These are phyloP conservation scores for Solenopsis fugax DNA, from an alignment of 1,140 invertebrate genomes.

Conservation along the genomic window DNA sequence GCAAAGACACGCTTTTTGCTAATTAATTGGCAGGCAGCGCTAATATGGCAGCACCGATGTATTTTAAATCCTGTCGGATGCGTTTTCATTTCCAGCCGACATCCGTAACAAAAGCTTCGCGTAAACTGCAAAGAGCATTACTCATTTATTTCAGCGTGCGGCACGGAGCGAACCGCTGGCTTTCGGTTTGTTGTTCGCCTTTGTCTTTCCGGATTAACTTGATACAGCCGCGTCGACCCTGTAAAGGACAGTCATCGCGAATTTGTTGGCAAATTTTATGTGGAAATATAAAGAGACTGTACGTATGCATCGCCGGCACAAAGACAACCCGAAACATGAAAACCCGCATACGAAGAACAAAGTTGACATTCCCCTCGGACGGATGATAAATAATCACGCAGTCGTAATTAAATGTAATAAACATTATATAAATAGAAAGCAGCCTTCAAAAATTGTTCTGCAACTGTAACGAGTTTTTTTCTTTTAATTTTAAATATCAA, in stretches of 20 bases:
- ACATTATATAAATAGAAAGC: neutral
- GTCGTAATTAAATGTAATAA: slow-evolving; percentile 44
- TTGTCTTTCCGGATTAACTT: slow-evolving; percentile 65
- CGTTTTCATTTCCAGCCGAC: slow-evolving; percentile 52
- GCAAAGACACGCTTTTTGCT: slow-evolving; percentile 19
- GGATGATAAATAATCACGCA: slow-evolving; percentile 46
- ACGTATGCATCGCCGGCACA: neutral
- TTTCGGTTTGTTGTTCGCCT: slow-evolving; percentile 50
- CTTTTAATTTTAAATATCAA: neutral
- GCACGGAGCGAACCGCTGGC: slow-evolving; percentile 14
- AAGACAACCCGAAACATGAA: slow-evolving; percentile 35
- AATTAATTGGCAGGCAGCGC: slow-evolving; percentile 55
- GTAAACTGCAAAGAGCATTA: slow-evolving; percentile 64
- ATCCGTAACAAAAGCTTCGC: slow-evolving; percentile 49
- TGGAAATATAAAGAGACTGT: slow-evolving; percentile 40
- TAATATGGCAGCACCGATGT: slow-evolving; percentile 39
- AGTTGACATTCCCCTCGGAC: neutral
- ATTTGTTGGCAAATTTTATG: slow-evolving; percentile 62
- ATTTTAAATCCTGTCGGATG: slow-evolving; percentile 53
- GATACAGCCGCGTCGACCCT: slow-evolving; percentile 57
- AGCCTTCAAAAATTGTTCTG: neutral
- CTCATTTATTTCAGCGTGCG: slow-evolving; percentile 55
- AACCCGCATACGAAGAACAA: slow-evolving; percentile 1
- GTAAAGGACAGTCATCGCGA: slow-evolving; percentile 63
- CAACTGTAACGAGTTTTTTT: neutral